phyloP scores from a whole-genome alignment of 2,888 invertebrate genomes.

The Diplazon laetatorius region DNA sequence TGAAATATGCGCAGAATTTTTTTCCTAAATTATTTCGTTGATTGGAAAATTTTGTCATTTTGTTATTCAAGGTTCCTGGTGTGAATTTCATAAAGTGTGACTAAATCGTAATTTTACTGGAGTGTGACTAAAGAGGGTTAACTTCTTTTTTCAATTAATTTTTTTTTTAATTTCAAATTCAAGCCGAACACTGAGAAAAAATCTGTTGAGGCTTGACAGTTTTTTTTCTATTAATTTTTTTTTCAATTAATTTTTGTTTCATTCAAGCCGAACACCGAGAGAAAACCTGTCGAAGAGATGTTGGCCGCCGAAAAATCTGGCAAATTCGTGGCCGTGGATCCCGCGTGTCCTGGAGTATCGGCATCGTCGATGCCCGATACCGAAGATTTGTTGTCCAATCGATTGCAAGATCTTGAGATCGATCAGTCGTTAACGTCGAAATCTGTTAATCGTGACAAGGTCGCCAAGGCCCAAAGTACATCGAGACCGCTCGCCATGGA shows the following conservation, averaged over 20 bases:
- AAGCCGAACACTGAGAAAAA: too few relatives aligned
- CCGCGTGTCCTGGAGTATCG: slow-evolving; percentile 37
- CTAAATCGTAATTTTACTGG: too few relatives aligned
- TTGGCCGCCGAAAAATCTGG: slow-evolving; percentile 85
- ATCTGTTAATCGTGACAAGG: slow-evolving; percentile 65
- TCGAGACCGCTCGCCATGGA: slow-evolving; percentile 80
- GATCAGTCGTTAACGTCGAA: slow-evolving; percentile 56
- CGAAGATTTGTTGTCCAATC: slow-evolving; percentile 69
- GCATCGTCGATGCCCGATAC: slow-evolving; percentile 41
- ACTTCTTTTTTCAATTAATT: too few relatives aligned
- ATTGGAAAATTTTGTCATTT: too few relatives aligned
- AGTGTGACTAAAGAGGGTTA: too few relatives aligned
- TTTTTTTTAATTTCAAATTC: too few relatives aligned
- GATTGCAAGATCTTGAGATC: slow-evolving; percentile 74
- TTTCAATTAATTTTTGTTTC: slow-evolving; percentile 20
- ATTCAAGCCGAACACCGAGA: slow-evolving; percentile 86
- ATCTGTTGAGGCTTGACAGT: too few relatives aligned
- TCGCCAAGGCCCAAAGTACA: slow-evolving; percentile 71
- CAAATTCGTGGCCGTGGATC: slow-evolving; percentile 80
- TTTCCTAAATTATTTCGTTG: too few relatives aligned
- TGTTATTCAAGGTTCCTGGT: too few relatives aligned
- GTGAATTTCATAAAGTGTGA: too few relatives aligned
- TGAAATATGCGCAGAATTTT: too few relatives aligned
- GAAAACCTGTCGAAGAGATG: slow-evolving; percentile 89
- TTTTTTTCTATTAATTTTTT: too few relatives aligned